Percentiles rank a stretch among this genome's conserved stretches.
These are phyloP conservation scores for Phalacrocorax pelagicus DNA, from an alignment of 2,113 vertebrate species.

Conservation along the genomic window DNA sequence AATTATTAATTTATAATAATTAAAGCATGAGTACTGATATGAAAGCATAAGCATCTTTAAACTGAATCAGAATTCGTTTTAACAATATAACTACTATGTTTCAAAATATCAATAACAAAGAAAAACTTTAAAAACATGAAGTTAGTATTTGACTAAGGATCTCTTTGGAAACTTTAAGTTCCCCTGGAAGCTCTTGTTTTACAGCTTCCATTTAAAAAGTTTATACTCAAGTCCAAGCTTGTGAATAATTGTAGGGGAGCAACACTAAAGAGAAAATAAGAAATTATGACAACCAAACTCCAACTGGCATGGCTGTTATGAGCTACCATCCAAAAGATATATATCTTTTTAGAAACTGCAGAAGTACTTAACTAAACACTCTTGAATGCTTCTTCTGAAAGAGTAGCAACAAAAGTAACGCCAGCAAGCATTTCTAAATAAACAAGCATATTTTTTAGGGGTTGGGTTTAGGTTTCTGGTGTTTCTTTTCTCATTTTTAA, in stretches of 20 bases:
- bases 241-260: neutral
- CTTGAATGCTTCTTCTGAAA: neutral
- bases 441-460: neutral
- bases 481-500: neutral
- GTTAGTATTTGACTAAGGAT: neutral
- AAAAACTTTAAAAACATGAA: neutral
- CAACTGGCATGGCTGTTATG: neutral
- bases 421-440: neutral
- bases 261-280: neutral
- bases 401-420: neutral
- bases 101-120: neutral
- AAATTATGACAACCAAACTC: neutral
- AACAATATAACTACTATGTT: neutral
- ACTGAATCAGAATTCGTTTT: neutral
- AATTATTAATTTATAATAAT: neutral
- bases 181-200: neutral
- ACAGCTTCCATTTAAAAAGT: neutral
- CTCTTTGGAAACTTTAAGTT: neutral
- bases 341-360: neutral
- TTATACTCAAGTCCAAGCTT: neutral
- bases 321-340: neutral
- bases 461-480: fast-evolving
- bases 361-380: neutral
- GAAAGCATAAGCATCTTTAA: neutral
- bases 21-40: neutral